Evolutionary conservation across 2,113 vertebrate genomes (phyloP).

Genomic region (Mormyrus iriodes): DNA sequence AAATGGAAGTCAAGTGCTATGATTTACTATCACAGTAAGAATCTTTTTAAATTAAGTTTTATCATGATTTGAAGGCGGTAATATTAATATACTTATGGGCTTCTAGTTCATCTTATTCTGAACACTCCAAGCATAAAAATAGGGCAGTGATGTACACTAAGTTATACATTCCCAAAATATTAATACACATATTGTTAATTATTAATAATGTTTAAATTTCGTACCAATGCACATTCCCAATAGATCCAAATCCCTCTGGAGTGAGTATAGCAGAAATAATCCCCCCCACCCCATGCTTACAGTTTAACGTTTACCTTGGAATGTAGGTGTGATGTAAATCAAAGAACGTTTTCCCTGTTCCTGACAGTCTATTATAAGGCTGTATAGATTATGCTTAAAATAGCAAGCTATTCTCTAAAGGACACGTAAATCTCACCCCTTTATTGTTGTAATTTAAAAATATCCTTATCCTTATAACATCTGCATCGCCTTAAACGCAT

Average conservation of each 20-base stretch:
- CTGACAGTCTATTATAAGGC: background rate
- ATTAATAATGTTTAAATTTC: conserved; percentile 1
- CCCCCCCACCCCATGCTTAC: background rate
- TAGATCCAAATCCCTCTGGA: background rate
- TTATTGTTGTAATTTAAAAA: background rate
- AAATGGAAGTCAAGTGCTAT: background rate
- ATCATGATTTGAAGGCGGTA: background rate
- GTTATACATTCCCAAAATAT: background rate
- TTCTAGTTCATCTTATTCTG: background rate
- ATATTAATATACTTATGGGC: background rate
- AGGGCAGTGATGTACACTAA: background rate
- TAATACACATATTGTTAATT: background rate
- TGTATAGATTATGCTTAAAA: background rate
- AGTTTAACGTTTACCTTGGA: background rate
- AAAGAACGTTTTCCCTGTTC: background rate
- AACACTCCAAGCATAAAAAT: background rate
- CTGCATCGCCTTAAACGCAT: background rate
- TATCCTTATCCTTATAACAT: background rate
- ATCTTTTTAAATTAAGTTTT: background rate
- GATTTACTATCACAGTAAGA: background rate
- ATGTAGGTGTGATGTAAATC: conserved; percentile 4
- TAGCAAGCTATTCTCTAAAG: background rate
- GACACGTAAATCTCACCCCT: background rate
- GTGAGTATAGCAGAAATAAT: background rate
- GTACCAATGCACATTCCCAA: background rate